Conservation (phyloP, 2,888 invertebrate genomes). For the Mesodorylaimus sp. region DNA sequence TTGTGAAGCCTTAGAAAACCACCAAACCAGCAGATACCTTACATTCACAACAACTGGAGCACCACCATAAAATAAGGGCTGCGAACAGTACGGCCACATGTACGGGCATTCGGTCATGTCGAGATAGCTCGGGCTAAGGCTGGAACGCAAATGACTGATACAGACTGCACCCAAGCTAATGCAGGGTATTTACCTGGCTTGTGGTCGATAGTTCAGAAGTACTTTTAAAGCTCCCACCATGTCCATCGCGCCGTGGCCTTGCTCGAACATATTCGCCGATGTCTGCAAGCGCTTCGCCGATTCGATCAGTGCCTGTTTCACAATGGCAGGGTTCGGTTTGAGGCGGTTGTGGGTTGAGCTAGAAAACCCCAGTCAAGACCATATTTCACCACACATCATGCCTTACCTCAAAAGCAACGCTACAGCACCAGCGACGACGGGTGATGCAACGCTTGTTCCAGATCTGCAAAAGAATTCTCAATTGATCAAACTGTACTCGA, state of each 20-base stretch:
- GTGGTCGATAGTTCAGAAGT: slow-evolving; percentile 46
- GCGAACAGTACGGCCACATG: slow-evolving; percentile 97
- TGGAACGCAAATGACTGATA: slow-evolving; percentile 15
- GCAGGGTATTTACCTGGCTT: slow-evolving; percentile 38
- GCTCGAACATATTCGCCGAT: slow-evolving; percentile 85
- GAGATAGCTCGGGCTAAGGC: slow-evolving; percentile 53
- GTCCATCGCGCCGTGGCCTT: slow-evolving; percentile 83
- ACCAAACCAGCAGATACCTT: slow-evolving; percentile 13
- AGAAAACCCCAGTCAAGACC: background rate
- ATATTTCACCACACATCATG: background rate
- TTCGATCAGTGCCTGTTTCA: slow-evolving; percentile 74
- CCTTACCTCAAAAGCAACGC: slow-evolving; percentile 49
- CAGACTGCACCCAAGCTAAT: no score
- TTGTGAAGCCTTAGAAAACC: background rate
- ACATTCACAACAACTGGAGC: slow-evolving; percentile 72
- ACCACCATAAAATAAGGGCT: slow-evolving; percentile 68
- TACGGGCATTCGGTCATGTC: slow-evolving; percentile 86
- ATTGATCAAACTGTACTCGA: no score
- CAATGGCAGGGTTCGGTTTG: slow-evolving; percentile 64
- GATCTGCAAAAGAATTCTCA: no score
- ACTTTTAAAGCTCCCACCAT: slow-evolving; percentile 63
- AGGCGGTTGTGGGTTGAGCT: slow-evolving; percentile 5
- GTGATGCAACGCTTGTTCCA: slow-evolving; percentile 88
- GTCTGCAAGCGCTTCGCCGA: slow-evolving; percentile 15
- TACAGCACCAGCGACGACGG: slow-evolving; percentile 86